Percentiles rank a stretch among this genome's conserved stretches.
Evolutionary conservation across 2,797 vertebrate genomes (phyloP).

Genomic region (Euphonia xanthogaster): DNA sequence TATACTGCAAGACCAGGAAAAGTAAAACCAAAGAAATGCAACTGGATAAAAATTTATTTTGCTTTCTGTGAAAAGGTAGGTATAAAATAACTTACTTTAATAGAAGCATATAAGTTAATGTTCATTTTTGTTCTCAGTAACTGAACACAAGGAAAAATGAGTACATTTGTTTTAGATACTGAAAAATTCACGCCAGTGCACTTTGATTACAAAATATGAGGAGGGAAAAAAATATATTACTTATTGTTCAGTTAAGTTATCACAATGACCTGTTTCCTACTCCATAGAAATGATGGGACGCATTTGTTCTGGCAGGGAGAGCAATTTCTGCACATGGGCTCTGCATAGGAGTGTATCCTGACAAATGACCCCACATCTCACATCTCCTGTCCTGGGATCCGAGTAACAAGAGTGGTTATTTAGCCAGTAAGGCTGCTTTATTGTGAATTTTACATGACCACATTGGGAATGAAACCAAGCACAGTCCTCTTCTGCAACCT

Average conservation of each 20-base stretch:
- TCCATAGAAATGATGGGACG: no score
- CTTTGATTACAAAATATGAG: not conserved
- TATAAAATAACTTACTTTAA: not conserved
- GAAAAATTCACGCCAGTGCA: not conserved
- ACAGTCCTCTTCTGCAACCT: not conserved
- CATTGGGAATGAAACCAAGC: not conserved
- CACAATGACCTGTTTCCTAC: not conserved
- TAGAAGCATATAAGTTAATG: not conserved
- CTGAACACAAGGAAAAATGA: not conserved
- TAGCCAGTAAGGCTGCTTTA: accelerated
- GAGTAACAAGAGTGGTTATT: accelerated
- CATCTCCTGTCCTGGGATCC: not conserved
- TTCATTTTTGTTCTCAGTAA: not conserved
- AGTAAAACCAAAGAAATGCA: not conserved
- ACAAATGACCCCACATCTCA: not conserved
- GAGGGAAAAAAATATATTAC: not conserved
- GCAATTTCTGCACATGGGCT: not conserved
- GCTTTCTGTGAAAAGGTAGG: not conserved
- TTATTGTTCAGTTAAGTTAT: not conserved
- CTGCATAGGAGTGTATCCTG: accelerated
- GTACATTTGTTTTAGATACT: not conserved
- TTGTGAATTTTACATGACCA: not conserved
- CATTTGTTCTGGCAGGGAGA: not conserved
- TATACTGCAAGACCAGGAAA: not conserved
- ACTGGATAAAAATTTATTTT: not conserved